phyloP scores from a whole-genome alignment of 2,797 vertebrate genomes.

The Labeo calbasu region DNA sequence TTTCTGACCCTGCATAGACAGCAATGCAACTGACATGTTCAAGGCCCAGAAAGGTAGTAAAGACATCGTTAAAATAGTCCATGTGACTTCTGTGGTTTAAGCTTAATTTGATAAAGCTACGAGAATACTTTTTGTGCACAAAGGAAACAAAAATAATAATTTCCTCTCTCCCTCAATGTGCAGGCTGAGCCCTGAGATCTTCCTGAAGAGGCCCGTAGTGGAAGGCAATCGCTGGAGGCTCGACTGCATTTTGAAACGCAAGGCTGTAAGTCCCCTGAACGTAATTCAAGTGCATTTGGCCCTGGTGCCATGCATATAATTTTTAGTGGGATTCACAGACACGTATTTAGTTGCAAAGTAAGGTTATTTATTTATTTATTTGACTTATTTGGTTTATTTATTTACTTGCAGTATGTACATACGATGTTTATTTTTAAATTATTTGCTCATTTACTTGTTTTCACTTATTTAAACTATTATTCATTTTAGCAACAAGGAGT shows the following conservation, averaged over 20 bases:
- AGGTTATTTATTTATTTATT: neutral
- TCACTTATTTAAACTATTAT: neutral
- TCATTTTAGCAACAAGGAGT: slow-evolving; percentile 91
- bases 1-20: too few relatives aligned
- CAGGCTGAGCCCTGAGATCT: slow-evolving; percentile 98
- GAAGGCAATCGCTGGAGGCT: slow-evolving; percentile 97
- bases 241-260: slow-evolving; percentile 92
- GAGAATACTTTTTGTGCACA: too few relatives aligned
- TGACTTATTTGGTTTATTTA: neutral
- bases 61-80: too few relatives aligned
- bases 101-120: too few relatives aligned
- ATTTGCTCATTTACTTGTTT: neutral
- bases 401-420: neutral
- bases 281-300: neutral
- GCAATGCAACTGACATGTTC: too few relatives aligned
- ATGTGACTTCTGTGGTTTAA: too few relatives aligned
- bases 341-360: neutral
- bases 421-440: neutral
- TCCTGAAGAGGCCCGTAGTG: slow-evolving; percentile 94
- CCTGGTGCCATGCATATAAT: neutral
- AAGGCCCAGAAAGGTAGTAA: too few relatives aligned
- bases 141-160: too few relatives aligned
- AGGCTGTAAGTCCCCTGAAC: slow-evolving; percentile 84
- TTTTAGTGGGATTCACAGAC: neutral
- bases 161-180: neutral